Percentiles rank a stretch among this genome's conserved stretches.
Evolutionary conservation across 1,140 invertebrate genomes (phyloP).

Genomic region (Laodelphax striatellus): DNA sequence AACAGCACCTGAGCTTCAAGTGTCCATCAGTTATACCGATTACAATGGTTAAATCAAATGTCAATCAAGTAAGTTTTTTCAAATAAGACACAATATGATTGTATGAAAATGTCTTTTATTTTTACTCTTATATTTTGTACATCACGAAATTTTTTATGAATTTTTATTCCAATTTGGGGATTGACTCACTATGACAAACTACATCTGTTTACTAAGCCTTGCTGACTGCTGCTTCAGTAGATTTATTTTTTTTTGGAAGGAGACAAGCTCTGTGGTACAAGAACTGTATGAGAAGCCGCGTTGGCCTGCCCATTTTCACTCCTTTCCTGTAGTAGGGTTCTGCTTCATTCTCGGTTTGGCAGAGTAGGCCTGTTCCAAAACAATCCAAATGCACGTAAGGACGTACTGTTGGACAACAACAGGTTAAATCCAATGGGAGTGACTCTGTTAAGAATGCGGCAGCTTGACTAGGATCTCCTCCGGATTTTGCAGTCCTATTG

Average conservation of each 20-base stretch:
- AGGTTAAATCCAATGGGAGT: not conserved
- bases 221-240: no score
- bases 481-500: slow-evolving; percentile 41
- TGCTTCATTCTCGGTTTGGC: slow-evolving; percentile 35
- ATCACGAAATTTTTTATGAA: no score
- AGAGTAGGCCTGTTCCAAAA: slow-evolving; percentile 46
- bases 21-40: no score
- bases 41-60: no score
- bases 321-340: slow-evolving; percentile 45
- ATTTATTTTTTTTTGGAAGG: not conserved
- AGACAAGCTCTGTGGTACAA: slow-evolving; percentile 39
- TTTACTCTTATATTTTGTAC: no score
- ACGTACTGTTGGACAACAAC: slow-evolving; percentile 50
- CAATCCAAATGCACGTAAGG: slow-evolving; percentile 61
- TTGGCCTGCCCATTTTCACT: slow-evolving; percentile 45
- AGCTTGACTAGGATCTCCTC: slow-evolving; percentile 49
- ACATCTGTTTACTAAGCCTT: no score
- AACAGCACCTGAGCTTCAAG: no score
- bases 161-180: no score
- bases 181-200: no score
- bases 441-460: slow-evolving; percentile 49
- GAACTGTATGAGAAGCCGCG: slow-evolving; percentile 46
- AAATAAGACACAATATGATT: no score
- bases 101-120: no score
- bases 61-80: no score